Base-by-base conservation (phyloP, 2,797 vertebrate genomes). In the Sebastes glaucus region DNA sequence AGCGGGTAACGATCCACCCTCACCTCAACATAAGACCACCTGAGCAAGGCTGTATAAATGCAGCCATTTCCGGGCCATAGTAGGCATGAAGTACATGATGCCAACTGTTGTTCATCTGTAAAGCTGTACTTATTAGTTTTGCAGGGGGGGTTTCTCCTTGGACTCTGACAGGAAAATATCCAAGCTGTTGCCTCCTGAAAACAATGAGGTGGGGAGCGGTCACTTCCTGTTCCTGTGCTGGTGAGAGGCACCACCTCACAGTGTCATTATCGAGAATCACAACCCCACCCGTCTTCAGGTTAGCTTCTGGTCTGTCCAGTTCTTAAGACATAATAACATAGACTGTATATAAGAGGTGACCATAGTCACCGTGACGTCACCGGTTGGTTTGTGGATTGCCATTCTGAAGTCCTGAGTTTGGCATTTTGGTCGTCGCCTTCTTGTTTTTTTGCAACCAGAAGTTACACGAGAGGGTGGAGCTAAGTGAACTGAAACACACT, bases 171-270 rank as follows among this genome's bases (percentile, higher is more conserved):
- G 92, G 90, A 93, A 93, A 72, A 30, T 63, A 80, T 77, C 67
- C 1, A 16, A 75, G 82, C 64, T 62, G 78, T 32, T 53, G 73
- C 72, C 82, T 85, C 78, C 52, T 68, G 82, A 72, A 89, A 86
- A 92, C 91, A 92, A 93, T 93, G 87, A 82, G 61, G 59, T 7
- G 67, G 90, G 92, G 86, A 91, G 86, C 49, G 83, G 87, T 16
- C 80, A 72, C 63, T 90, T 93, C 90, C 92, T 64, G 88, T 73
- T 78, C 76, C 83, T 72, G 57, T 32, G 46, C 78, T 66, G 74
- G 28, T 38, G 57, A 74, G 67, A 69, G 23, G 72, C 68, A 65
- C 71, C 81, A 77, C 74, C 79, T 80, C 67, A 11, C 20, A 5
- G 53, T 71, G 72, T 74, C 76, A 42, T 25, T 69, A 53, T 1